These are phyloP conservation scores for Amphiduros pacificus DNA, from an alignment of 2,888 invertebrate species.

Conservation along the genomic window DNA sequence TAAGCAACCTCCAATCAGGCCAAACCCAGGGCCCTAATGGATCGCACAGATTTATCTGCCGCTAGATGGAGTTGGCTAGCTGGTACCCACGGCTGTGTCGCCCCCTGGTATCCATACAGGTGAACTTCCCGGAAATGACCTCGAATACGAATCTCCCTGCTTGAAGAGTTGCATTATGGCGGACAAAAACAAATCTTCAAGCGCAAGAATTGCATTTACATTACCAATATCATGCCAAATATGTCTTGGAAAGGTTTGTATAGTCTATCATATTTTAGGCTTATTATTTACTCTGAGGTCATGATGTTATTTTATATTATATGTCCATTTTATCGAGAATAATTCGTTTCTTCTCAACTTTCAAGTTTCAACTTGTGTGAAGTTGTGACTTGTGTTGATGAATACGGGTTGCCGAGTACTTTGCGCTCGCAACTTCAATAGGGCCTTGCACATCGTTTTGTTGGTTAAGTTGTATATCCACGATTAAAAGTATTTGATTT, in stretches of 20 bases:
- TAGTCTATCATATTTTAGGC: not conserved
- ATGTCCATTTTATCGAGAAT: not conserved
- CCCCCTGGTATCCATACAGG: too few relatives aligned
- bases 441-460: not conserved
- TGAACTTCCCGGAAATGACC: too few relatives aligned
- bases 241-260: conserved; percentile 53
- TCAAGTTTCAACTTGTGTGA: not conserved
- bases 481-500: not conserved
- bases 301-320: not conserved
- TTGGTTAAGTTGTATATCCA: not conserved
- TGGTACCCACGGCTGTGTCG: too few relatives aligned
- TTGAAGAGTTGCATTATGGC: too few relatives aligned
- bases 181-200: conserved; percentile 3
- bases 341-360: not conserved
- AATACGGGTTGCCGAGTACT: not conserved
- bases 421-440: not conserved
- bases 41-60: too few relatives aligned
- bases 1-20: too few relatives aligned
- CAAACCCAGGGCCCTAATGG: too few relatives aligned
- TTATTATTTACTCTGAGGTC: not conserved
- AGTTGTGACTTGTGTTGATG: not conserved
- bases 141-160: too few relatives aligned
- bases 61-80: too few relatives aligned
- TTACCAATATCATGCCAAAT: conserved; percentile 55
- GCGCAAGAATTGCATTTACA: conserved; percentile 41